phyloP scores from a whole-genome alignment of 2,888 invertebrate genomes.

The Mechanitis mazaeus region DNA sequence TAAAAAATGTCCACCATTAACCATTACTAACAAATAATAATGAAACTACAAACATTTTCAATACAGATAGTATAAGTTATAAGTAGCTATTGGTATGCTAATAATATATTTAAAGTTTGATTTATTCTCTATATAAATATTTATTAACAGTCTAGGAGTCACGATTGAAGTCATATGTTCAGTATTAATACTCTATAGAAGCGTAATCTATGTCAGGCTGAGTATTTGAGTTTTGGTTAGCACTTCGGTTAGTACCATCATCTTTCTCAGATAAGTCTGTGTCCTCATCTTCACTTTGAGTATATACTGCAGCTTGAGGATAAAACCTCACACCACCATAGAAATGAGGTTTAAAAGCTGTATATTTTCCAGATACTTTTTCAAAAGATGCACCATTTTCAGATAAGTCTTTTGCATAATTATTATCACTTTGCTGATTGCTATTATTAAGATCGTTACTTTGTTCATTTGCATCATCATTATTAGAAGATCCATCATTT shows the following conservation, averaged over 20 bases:
- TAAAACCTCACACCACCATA: conserved; percentile 42
- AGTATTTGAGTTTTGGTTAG: conserved; percentile 48
- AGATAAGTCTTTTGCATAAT: conserved; percentile 11
- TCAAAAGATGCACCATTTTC: conserved; percentile 27
- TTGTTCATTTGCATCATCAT: conserved; percentile 31
- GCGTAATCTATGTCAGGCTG: conserved; percentile 49
- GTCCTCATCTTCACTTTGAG: conserved; percentile 23
- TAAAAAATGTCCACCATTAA: too few species aligned
- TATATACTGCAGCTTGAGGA: conserved; percentile 41
- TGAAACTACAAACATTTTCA: too few species aligned
- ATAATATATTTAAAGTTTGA: too few species aligned
- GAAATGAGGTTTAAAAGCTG: conserved; percentile 42
- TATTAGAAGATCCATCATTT: conserved; percentile 23
- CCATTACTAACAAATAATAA: too few species aligned
- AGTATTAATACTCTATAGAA: conserved; percentile 48
- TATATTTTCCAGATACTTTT: conserved; percentile 40
- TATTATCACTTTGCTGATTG: conserved; percentile 9
- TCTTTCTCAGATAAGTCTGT: conserved; percentile 11
- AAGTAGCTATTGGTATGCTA: too few species aligned
- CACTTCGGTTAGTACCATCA: conserved; percentile 4
- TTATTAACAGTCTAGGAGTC: conserved; percentile 11
- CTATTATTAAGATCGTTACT: conserved; percentile 13
- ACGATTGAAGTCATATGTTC: background rate
- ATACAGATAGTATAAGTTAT: too few species aligned
- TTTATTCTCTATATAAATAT: conserved; percentile 11